Evolutionary conservation across 2,113 vertebrate species (phyloP).

Genomic region (Grammomys dolichurus): DNA sequence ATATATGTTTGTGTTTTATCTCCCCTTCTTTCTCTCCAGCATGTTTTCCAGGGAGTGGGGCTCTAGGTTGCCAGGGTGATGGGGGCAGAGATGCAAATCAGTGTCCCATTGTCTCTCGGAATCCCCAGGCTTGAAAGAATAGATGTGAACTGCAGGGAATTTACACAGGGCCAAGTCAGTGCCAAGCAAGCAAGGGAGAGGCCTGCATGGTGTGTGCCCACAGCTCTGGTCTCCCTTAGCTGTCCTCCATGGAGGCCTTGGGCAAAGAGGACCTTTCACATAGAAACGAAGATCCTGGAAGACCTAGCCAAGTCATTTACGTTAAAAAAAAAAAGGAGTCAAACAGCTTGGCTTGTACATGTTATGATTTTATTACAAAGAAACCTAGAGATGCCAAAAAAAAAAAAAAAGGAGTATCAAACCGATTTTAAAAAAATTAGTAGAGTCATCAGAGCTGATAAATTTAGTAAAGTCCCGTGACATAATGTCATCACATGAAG

Average conservation of each 20-base stretch:
- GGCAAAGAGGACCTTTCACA: not conserved
- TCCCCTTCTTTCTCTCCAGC: not conserved
- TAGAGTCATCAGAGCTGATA: not conserved
- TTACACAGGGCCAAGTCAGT: not conserved
- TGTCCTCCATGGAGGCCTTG: not conserved
- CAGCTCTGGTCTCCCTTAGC: not conserved
- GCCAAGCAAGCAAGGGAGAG: no score
- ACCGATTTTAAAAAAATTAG: not conserved
- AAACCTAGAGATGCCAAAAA: not conserved
- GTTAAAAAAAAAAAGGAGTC: no score
- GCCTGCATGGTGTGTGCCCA: not conserved
- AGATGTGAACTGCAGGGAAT: not conserved
- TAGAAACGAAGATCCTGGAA: not conserved
- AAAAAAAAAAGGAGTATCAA: no score
- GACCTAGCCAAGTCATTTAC: no score
- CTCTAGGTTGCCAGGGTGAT: no score
- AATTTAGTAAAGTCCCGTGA: no score
- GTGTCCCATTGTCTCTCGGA: rapidly evolving
- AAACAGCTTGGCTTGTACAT: no score
- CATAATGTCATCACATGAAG: not conserved
- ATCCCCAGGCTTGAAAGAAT: not conserved
- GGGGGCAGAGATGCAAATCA: rapidly evolving
- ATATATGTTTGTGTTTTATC: not conserved
- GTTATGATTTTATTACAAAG: not conserved
- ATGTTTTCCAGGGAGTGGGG: not conserved